These are phyloP conservation scores for Octonoba sinensis DNA, from an alignment of 2,888 invertebrate genomes.

Conservation along the genomic window DNA sequence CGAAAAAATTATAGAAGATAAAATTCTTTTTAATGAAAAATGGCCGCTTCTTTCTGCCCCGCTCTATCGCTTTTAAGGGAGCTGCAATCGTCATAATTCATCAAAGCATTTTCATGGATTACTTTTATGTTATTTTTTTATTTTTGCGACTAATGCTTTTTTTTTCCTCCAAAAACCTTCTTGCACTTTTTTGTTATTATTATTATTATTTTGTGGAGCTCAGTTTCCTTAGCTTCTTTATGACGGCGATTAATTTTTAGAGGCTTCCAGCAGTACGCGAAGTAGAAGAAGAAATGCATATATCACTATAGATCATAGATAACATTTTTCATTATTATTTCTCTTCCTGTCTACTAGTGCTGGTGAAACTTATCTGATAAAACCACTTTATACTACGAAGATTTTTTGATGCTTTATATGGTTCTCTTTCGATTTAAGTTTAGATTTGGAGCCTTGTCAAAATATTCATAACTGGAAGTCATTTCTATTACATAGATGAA, in stretches of 20 bases:
- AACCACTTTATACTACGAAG: too few species aligned
- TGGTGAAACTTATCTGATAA: too few species aligned
- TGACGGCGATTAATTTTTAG: constrained; percentile 41
- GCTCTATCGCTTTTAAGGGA: constrained; percentile 36
- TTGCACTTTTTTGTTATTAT: constrained; percentile 13
- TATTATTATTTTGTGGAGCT: constrained; percentile 43
- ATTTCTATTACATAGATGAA: too few species aligned
- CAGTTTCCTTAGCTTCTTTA: constrained; percentile 49
- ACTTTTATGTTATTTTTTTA: background rate
- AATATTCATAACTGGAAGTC: too few species aligned
- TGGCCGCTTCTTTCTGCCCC: constrained; percentile 32
- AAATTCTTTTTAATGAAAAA: constrained; percentile 31
- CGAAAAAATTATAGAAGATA: constrained; percentile 18
- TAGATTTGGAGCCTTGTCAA: too few species aligned
- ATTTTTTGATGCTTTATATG: too few species aligned
- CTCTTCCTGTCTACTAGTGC: too few species aligned
- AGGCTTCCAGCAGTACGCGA: background rate
- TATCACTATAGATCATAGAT: too few species aligned
- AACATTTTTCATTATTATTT: too few species aligned
- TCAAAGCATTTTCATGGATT: constrained; percentile 38
- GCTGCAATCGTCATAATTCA: constrained; percentile 52
- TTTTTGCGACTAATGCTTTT: background rate
- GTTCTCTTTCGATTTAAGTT: too few species aligned
- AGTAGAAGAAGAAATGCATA: too few species aligned
- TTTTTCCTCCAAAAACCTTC: too few species aligned